Percentiles rank a stretch among this genome's conserved stretches.
phyloP scores from a whole-genome alignment of 2,888 invertebrate genomes.

The Spialia ferax region DNA sequence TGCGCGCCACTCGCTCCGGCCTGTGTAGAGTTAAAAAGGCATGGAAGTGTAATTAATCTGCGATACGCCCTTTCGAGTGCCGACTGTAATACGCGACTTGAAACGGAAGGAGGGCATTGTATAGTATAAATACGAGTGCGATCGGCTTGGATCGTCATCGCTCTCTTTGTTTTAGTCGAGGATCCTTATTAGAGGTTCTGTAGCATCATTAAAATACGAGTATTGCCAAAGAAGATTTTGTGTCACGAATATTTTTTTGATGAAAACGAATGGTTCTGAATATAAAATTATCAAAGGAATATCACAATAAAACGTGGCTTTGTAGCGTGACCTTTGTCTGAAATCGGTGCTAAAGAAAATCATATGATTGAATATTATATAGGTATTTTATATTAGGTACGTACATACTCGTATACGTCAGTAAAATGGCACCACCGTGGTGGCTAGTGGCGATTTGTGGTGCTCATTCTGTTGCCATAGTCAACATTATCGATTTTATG shows the following conservation, averaged over 20 bases:
- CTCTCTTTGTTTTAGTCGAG: slow-evolving; percentile 18
- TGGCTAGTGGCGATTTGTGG: too few relatives aligned
- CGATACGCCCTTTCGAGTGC: slow-evolving; percentile 44
- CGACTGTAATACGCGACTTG: slow-evolving; percentile 35
- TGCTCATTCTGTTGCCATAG: too few relatives aligned
- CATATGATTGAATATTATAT: too few relatives aligned
- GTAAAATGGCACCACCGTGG: too few relatives aligned
- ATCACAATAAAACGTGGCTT: not conserved
- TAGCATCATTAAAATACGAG: slow-evolving; percentile 11
- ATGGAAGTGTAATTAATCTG: slow-evolving; percentile 55
- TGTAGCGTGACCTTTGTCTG: not conserved
- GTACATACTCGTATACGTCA: too few relatives aligned
- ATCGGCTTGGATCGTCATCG: slow-evolving; percentile 19
- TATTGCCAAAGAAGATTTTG: slow-evolving; percentile 1
- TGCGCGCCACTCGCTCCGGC: slow-evolving; percentile 63
- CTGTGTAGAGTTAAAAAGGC: slow-evolving; percentile 49
- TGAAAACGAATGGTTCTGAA: not conserved
- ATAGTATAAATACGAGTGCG: slow-evolving; percentile 14
- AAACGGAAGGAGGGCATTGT: slow-evolving; percentile 35
- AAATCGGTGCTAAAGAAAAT: not conserved
- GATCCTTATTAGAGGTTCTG: slow-evolving; percentile 11
- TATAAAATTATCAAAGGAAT: not conserved
- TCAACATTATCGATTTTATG: too few relatives aligned
- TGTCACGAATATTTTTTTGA: slow-evolving; percentile 1
- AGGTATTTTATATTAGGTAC: too few relatives aligned